Evolutionary conservation across 2,113 vertebrate genomes (phyloP), one percentile per base, ranked within the genome.

Genomic region (Rattus rattus): DNA sequence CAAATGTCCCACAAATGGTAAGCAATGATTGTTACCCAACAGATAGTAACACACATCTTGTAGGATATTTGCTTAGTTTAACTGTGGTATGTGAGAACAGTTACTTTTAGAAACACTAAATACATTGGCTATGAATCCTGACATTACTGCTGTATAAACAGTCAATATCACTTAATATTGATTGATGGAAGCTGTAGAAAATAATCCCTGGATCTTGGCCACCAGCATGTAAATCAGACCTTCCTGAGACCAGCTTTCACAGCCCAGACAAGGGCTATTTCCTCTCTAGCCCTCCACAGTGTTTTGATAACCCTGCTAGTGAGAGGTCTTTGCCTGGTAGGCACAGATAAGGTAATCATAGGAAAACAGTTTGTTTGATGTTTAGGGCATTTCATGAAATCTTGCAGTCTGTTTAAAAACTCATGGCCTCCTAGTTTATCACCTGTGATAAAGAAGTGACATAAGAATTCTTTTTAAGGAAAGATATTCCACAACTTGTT

Each of bases 221-320:
- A 61, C 36, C 26, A 77, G 17, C 43, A 17, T 88, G 8, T 84
- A 70, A 96, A 17, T 36, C 24, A 69, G 5, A 69, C 59, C 73
- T 91, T 94, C 28, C n/a, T 65, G 28, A 52, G 43, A 28, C 1
- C 26, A 10, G 36, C 28, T 63, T 93, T 52, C 39, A 52, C 33
- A 76, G 43, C 28, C 17, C 39, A 43, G 69, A 14, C 1, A 10
- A n/a, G n/a, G 33, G 2, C 70, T 95, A 16, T 61, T 69, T 93
- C 54, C 30, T 90, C 28, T 92, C 7, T 54, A 30, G 10, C 47
- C 59, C 8, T 22, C 13, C 10, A 30, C 19, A 17, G 49, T 88
- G 77, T 92, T 96, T 92, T 95, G 91, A 96, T 94, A 93, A 91
- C 85, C 79, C 72, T 63, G 56, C 54, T 75, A 5, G 49, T 77